phyloP scores from a whole-genome alignment of 2,888 invertebrate genomes.

The Ceramica pisi region DNA sequence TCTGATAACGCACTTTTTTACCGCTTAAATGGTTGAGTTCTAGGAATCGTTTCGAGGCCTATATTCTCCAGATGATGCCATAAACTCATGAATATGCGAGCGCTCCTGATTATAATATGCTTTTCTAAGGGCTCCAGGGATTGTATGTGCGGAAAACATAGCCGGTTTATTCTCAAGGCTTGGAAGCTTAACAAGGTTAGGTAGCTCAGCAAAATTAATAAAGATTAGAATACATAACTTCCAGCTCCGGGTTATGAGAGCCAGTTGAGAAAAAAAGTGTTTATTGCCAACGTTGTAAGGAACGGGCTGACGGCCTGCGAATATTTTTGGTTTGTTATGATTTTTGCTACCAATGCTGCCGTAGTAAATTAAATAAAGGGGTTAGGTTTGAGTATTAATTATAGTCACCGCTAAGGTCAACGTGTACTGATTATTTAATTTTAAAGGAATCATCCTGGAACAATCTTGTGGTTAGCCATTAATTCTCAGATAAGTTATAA shows the following conservation, averaged over 20 bases:
- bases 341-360: conserved; percentile 4
- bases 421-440: not conserved
- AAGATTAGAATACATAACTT: conserved; percentile 60
- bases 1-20: conserved; percentile 45
- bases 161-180: conserved; percentile 54
- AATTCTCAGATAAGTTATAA: no score
- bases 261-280: conserved; percentile 45
- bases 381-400: not conserved
- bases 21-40: conserved; percentile 16
- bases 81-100: conserved; percentile 64
- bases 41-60: conserved; percentile 32
- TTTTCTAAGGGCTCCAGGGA: conserved; percentile 49
- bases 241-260: conserved; percentile 46
- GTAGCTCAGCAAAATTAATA: conserved; percentile 49
- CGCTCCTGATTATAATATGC: conserved; percentile 57
- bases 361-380: not conserved
- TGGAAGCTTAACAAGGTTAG: conserved; percentile 54
- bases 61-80: conserved; percentile 54
- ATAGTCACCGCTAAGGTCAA: not conserved
- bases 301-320: conserved; percentile 7
- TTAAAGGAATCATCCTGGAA: not conserved
- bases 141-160: conserved; percentile 56
- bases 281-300: conserved; percentile 30
- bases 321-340: conserved; percentile 25
- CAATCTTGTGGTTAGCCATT: no score